Evolutionary conservation across 2,113 vertebrate species (phyloP), one percentile per base, ranked within the genome.

Genomic region (Caloenas nicobarica): DNA sequence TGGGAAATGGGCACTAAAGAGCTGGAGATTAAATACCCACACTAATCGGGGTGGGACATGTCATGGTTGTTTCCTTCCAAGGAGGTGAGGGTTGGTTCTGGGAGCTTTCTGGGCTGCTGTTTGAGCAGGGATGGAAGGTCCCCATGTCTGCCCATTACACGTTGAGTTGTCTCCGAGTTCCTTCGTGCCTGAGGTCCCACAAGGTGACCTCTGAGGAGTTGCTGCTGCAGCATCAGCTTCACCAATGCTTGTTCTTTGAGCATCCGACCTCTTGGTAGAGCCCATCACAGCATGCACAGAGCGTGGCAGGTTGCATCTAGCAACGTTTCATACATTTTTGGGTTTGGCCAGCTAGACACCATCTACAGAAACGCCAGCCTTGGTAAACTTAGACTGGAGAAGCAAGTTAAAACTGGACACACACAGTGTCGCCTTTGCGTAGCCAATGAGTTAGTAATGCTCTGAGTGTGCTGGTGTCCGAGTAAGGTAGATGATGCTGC

Each of bases 41-140:
- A 1, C 10, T 9, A 18, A 8, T 50, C 16, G 22, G 69, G 9
- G 65, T 29, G 24, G n/a, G 36, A 25, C 0, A 0, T 15, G 33
- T n/a, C 11, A 5, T 33, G 26, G 34, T 25, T 31, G 19, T 58
- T 70, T 70, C 18, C 3, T 7, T 70, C 9, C 25, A 8, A 1
- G 5, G 33, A 58, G 44, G 14, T 34, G 56, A 46, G 17, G 19
- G 24, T 6, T 78, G 36, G 13, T 69, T 74, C 56, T 69, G 19
- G 62, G 62, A 86, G 19, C 76, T 81, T 70, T 64, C 36, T 78
- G 60, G 11, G 53, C 58, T 71, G 44, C 48, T 1, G 4, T 61
- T 74, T 60, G 42, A 56, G 42, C 23, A 56, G 34, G 25, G 22
- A 5, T 51, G 46, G 25, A 36, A 66, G n/a, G 22, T 36, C 9